These are phyloP conservation scores for Dynastes grantii DNA, from an alignment of 2,888 invertebrate genomes.

Conservation along the genomic window DNA sequence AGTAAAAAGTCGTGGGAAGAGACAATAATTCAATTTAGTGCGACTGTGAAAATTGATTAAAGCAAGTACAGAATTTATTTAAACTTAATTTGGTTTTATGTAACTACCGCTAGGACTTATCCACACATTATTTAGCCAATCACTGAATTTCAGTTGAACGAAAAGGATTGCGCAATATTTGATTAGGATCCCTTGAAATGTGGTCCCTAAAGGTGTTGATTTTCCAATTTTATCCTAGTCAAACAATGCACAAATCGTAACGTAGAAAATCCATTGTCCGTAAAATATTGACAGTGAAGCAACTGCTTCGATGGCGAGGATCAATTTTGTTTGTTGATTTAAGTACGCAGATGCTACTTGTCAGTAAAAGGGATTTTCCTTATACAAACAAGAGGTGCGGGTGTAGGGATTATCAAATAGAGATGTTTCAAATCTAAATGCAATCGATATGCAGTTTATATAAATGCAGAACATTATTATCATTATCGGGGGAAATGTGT, in stretches of 20 bases:
- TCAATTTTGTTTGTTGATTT: slow-evolving; percentile 25
- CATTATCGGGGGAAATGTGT: too few species aligned
- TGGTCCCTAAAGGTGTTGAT: slow-evolving; percentile 12
- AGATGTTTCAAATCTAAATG: too few species aligned
- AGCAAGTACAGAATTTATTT: too few species aligned
- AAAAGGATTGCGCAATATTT: not conserved
- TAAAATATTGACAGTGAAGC: slow-evolving; percentile 29
- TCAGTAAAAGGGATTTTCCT: not conserved
- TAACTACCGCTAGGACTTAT: too few species aligned
- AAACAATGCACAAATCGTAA: slow-evolving; percentile 20
- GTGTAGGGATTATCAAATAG: not conserved
- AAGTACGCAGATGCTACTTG: not conserved
- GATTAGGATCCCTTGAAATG: slow-evolving; percentile 15
- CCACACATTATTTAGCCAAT: too few species aligned
- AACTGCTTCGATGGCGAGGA: not conserved
- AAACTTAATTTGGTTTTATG: too few species aligned
- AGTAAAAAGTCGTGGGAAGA: too few species aligned
- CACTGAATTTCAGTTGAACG: not conserved
- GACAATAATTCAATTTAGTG: too few species aligned
- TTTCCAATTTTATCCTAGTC: slow-evolving; percentile 14
- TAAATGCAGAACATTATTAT: too few species aligned
- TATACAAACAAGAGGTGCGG: not conserved
- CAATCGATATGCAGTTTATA: too few species aligned
- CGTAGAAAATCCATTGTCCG: slow-evolving; percentile 16
- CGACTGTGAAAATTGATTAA: too few species aligned